Evolutionary conservation across 2,113 vertebrate genomes (phyloP).

Genomic region (Peromyscus polionotus): DNA sequence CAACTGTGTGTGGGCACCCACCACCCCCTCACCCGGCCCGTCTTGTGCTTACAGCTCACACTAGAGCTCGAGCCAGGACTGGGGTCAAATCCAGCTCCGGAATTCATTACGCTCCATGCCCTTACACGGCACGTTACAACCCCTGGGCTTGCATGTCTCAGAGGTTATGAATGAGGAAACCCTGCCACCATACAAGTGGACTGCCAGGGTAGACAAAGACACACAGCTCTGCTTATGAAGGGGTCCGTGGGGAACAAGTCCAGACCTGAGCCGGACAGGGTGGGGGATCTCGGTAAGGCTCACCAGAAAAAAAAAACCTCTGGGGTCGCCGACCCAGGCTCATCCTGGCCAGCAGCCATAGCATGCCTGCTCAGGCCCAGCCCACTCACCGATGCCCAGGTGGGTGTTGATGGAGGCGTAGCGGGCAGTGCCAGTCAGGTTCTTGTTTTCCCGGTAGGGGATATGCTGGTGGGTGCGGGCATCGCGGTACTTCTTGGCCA

Average conservation of each 20-base stretch:
- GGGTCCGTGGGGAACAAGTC: background rate
- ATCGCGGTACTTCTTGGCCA: constrained; percentile 98
- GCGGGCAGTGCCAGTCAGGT: constrained; percentile 97
- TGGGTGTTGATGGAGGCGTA: constrained; percentile 99
- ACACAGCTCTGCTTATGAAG: background rate
- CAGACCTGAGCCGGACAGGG: background rate
- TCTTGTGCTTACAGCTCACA: background rate
- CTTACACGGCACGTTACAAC: constrained; percentile 9
- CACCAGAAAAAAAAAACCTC: background rate
- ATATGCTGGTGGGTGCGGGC: constrained; percentile 99
- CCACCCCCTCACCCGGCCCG: background rate
- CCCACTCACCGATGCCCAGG: constrained; percentile 94
- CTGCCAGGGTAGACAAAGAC: background rate
- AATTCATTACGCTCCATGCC: constrained; percentile 3
- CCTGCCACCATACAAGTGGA: background rate
- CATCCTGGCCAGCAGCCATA: background rate
- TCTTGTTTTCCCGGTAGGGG: constrained; percentile 99
- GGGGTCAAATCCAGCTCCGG: constrained; percentile 51
- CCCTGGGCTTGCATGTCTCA: background rate
- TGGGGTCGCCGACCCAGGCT: background rate
- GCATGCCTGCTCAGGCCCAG: accelerated
- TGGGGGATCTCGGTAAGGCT: background rate
- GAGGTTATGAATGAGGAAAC: background rate
- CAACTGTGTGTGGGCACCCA: no score
- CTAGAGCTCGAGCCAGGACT: background rate